A percentile compares a stretch with the other conserved stretches of the same genome.
Evolutionary conservation across 2,888 invertebrate genomes (phyloP).

Genomic region (Tenthredo mesomela): DNA sequence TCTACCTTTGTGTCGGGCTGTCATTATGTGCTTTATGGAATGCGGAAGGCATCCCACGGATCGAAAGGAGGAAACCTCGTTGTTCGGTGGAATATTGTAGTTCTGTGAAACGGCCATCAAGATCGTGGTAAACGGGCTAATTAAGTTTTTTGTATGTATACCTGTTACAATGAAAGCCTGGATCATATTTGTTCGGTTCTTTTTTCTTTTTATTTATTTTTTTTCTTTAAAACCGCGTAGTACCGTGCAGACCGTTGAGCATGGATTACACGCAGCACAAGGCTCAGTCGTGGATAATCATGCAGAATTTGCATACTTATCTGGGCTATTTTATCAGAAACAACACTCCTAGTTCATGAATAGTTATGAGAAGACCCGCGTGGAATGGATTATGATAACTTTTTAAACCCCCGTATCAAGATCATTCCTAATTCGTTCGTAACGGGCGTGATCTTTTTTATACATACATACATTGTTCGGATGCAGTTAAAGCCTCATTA

Average conservation of each 20-base stretch:
- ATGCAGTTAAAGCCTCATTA: background rate
- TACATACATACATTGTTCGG: background rate
- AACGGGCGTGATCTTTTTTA: background rate
- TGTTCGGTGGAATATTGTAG: background rate
- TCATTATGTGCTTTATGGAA: background rate
- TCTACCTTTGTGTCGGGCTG: background rate
- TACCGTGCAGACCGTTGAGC: background rate
- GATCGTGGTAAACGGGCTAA: background rate
- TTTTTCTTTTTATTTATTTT: background rate
- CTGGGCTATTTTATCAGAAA: constrained; percentile 7
- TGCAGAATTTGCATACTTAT: constrained; percentile 27
- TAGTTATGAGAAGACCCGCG: constrained; percentile 44
- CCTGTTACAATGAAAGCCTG: background rate
- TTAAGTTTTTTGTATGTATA: background rate
- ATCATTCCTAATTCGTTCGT: background rate
- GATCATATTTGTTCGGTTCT: background rate
- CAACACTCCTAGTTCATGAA: constrained; percentile 34
- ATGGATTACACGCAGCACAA: constrained; percentile 13
- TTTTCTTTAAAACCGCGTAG: background rate
- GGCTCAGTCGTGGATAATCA: constrained; percentile 19
- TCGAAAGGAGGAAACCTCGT: background rate
- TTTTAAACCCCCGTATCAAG: constrained; percentile 30
- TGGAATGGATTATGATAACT: constrained; percentile 26
- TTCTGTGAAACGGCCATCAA: background rate
- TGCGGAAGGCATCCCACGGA: background rate